Evolutionary conservation across 1,140 invertebrate genomes (phyloP).

Genomic region (Panagrolaimus sp.): DNA sequence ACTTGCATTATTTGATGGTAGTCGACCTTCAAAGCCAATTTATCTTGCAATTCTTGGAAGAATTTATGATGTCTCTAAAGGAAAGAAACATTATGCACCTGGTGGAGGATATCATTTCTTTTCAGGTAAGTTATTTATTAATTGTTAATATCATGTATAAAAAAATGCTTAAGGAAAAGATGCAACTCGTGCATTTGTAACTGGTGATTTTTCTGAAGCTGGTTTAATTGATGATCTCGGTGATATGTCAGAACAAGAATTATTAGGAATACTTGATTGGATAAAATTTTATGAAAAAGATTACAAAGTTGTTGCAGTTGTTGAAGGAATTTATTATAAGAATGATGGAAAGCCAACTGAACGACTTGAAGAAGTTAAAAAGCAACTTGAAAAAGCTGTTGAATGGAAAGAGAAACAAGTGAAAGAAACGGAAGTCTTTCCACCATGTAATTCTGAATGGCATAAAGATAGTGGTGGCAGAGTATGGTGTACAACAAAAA

Average conservation of each 20-base stretch:
- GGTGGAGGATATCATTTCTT: slow-evolving; percentile 67
- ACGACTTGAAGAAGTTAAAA: slow-evolving; percentile 60
- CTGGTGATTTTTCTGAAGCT: slow-evolving; percentile 75
- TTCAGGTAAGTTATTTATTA: slow-evolving; percentile 51
- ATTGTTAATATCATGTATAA: slow-evolving; percentile 15
- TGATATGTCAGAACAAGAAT: slow-evolving; percentile 68
- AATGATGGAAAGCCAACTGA: slow-evolving; percentile 70
- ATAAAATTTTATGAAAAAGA: slow-evolving; percentile 76
- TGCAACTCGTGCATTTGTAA: slow-evolving; percentile 81
- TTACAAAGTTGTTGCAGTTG: slow-evolving; percentile 69
- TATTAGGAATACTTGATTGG: slow-evolving; percentile 74
- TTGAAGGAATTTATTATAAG: slow-evolving; percentile 78
- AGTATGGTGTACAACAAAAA: slow-evolving; percentile 81
- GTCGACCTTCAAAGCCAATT: slow-evolving; percentile 51
- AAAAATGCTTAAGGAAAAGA: slow-evolving; percentile 70
- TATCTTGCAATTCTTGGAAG: slow-evolving; percentile 76
- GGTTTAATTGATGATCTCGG: slow-evolving; percentile 73
- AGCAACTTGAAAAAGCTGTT: slow-evolving; percentile 67
- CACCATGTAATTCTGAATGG: slow-evolving; percentile 89
- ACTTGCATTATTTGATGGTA: slow-evolving; percentile 56
- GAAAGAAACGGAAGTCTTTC: slow-evolving; percentile 69
- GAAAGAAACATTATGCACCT: slow-evolving; percentile 68
- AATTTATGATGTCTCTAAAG: slow-evolving; percentile 76
- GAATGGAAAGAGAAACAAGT: slow-evolving; percentile 65
- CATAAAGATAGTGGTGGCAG: slow-evolving; percentile 69